Percentiles rank a stretch among this genome's conserved stretches.
Conservation (phyloP, 1,140 invertebrate species). For the Ips typographus region DNA sequence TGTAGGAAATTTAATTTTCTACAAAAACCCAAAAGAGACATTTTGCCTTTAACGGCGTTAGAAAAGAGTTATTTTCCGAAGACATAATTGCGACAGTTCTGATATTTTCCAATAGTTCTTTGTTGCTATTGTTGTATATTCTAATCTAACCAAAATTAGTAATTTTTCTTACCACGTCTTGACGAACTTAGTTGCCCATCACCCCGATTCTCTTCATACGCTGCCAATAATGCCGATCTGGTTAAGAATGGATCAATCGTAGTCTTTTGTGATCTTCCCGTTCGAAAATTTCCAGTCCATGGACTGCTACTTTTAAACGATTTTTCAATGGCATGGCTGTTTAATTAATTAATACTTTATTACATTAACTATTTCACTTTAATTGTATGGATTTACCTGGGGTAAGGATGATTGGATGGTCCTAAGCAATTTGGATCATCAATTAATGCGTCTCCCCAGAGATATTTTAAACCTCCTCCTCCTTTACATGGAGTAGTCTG, state of each 20-base stretch:
- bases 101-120: no score
- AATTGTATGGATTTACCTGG: conserved; percentile 63
- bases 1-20: no score
- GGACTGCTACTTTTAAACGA: conserved; percentile 58
- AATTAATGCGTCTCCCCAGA: conserved; percentile 81
- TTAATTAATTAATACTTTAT: conserved; percentile 41
- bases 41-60: no score
- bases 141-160: background rate
- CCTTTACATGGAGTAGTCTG: conserved; percentile 57
- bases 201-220: conserved; percentile 59
- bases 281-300: conserved; percentile 62
- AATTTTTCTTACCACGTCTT: conserved; percentile 48
- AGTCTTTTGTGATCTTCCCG: conserved; percentile 59
- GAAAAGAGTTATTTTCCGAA: no score
- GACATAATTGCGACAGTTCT: no score
- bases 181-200: conserved; percentile 8
- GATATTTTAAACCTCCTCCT: conserved; percentile 69
- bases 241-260: conserved; percentile 71
- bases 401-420: conserved; percentile 78
- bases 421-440: conserved; percentile 74
- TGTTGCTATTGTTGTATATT: no score
- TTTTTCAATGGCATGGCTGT: conserved; percentile 64
- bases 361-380: background rate
- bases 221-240: conserved; percentile 66
- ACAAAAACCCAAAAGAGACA: no score